These are phyloP conservation scores for Aphidius gifuensis DNA, from an alignment of 1,140 invertebrate genomes.

Conservation along the genomic window DNA sequence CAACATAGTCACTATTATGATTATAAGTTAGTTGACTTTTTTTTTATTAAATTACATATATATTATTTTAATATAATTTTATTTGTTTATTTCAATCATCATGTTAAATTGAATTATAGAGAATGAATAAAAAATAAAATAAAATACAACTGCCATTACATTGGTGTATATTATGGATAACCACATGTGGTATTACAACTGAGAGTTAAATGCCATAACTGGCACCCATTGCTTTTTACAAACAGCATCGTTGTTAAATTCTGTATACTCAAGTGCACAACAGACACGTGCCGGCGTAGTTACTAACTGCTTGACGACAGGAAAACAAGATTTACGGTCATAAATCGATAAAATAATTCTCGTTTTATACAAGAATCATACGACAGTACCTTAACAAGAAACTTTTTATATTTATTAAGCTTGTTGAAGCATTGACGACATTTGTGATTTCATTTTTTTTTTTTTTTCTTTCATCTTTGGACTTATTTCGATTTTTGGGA, in stretches of 20 bases:
- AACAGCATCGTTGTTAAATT: not conserved
- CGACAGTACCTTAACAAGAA: slow-evolving; percentile 10
- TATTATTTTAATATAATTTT: slow-evolving; percentile 7
- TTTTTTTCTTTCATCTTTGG: not conserved
- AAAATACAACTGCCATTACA: slow-evolving; percentile 16
- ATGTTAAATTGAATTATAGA: too few species aligned
- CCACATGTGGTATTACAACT: slow-evolving; percentile 15
- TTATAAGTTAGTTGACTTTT: slow-evolving; percentile 37
- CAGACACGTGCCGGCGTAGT: slow-evolving; percentile 31
- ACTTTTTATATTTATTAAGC: not conserved
- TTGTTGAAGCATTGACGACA: not conserved
- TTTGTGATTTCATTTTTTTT: not conserved
- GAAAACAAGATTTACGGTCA: not conserved
- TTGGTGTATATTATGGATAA: slow-evolving; percentile 4
- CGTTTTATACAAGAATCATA: slow-evolving; percentile 3
- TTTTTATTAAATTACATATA: slow-evolving; percentile 19
- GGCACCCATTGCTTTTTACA: not conserved
- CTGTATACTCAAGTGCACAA: not conserved
- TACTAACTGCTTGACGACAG: slow-evolving; percentile 23
- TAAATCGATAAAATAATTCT: not conserved
- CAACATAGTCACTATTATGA: slow-evolving; percentile 48
- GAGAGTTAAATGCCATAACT: slow-evolving; percentile 14
- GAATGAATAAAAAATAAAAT: not conserved
- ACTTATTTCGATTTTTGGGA: slow-evolving; percentile 6
- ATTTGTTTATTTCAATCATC: not conserved